These are phyloP conservation scores for Xenopus laevis DNA, from an alignment of 2,113 vertebrate genomes.

Conservation along the genomic window DNA sequence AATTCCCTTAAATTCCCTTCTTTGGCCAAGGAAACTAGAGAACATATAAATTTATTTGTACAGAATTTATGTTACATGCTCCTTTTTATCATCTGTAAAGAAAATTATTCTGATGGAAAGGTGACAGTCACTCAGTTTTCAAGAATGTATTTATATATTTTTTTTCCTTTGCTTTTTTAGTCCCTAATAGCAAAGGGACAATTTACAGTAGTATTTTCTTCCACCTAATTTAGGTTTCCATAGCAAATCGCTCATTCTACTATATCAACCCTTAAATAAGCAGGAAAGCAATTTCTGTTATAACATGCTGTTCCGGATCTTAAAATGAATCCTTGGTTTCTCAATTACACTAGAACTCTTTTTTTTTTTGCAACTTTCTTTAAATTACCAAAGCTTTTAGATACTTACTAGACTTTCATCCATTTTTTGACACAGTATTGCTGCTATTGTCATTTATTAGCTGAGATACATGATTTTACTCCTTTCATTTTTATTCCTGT, in stretches of 20 bases:
- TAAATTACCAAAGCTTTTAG: slow-evolving; percentile 43
- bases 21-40: no score
- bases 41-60: no score
- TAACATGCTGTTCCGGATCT: slow-evolving; percentile 32
- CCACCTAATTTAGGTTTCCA: slow-evolving; percentile 35
- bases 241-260: slow-evolving; percentile 40
- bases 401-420: slow-evolving; percentile 17
- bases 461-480: slow-evolving; percentile 28
- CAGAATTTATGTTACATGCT: no score
- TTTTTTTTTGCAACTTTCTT: neutral
- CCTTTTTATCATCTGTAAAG: slow-evolving; percentile 17
- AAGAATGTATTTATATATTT: slow-evolving; percentile 4
- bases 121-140: neutral
- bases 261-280: slow-evolving; percentile 42
- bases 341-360: slow-evolving; percentile 37
- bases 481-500: slow-evolving; percentile 13
- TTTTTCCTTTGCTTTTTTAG: neutral
- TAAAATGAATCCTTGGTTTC: slow-evolving; percentile 40
- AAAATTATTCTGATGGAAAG: slow-evolving; percentile 5
- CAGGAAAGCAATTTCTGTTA: slow-evolving; percentile 29
- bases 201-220: slow-evolving; percentile 34
- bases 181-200: slow-evolving; percentile 13
- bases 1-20: no score
- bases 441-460: slow-evolving; percentile 31
- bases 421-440: slow-evolving; percentile 7